Evolutionary conservation across 2,888 invertebrate genomes (phyloP).

Genomic region (Oeneis ivallda): DNA sequence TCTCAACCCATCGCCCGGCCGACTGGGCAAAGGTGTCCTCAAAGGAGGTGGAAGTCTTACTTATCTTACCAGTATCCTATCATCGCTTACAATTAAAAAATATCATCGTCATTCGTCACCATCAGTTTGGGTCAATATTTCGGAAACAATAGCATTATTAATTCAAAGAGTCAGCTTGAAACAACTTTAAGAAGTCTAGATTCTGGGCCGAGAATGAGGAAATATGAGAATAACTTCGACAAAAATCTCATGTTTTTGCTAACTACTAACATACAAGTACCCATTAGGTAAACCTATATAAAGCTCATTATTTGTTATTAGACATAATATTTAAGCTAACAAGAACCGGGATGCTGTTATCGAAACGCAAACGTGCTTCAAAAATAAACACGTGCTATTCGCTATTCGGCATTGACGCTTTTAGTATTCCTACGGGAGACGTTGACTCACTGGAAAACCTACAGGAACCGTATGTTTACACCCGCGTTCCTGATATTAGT

Average conservation of each 20-base stretch:
- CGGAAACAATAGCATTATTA: too few species aligned
- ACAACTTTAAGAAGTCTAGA: too few species aligned
- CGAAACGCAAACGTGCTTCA: constrained; percentile 32
- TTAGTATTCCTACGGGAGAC: constrained; percentile 36
- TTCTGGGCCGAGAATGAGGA: too few species aligned
- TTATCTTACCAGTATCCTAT: too few species aligned
- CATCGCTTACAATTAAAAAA: too few species aligned
- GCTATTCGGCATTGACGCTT: constrained; percentile 40
- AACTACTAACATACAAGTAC: neutral
- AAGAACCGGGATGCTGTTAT: constrained; percentile 23
- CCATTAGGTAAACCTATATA: neutral
- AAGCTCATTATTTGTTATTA: constrained; percentile 6
- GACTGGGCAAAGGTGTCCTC: too few species aligned
- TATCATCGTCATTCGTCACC: too few species aligned
- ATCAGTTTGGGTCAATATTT: too few species aligned
- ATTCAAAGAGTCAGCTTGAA: too few species aligned
- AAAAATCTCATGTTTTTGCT: neutral
- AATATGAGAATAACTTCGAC: too few species aligned
- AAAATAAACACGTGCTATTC: constrained; percentile 39
- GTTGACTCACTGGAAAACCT: constrained; percentile 26
- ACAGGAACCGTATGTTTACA: constrained; percentile 20
- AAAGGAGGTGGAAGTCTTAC: too few species aligned
- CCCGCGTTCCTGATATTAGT: neutral
- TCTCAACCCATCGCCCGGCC: too few species aligned
- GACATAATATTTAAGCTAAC: neutral